phyloP scores from a whole-genome alignment of 2,888 invertebrate species.

The Kuschelorhynchus macadamiae region DNA sequence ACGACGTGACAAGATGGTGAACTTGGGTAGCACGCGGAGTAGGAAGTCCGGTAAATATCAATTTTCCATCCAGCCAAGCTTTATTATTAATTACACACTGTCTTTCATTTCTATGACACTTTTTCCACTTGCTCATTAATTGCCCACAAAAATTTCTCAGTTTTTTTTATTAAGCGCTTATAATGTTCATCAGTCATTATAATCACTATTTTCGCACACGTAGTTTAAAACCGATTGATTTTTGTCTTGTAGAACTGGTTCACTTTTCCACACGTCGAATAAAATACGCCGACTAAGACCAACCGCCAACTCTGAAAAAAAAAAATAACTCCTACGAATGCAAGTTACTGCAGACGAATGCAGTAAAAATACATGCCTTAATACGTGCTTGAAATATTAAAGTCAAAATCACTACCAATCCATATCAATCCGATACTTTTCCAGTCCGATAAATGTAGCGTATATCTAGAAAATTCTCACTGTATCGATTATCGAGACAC shows the following conservation, averaged over 20 bases:
- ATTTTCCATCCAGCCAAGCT: neutral
- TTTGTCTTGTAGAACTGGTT: constrained; percentile 14
- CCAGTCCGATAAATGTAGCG: neutral
- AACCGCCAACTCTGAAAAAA: constrained; percentile 2
- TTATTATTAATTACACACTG: constrained; percentile 14
- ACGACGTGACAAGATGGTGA: constrained; percentile 3
- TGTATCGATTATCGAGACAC: no score
- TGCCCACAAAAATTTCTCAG: no score
- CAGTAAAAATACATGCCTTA: neutral
- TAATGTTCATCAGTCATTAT: neutral
- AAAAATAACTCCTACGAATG: constrained; percentile 1
- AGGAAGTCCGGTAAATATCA: no score
- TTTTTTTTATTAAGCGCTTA: neutral
- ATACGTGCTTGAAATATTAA: neutral
- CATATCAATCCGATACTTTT: neutral
- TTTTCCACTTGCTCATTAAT: neutral
- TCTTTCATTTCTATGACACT: constrained; percentile 21
- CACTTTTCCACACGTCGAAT: constrained; percentile 24
- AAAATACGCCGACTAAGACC: constrained; percentile 11
- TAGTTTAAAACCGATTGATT: constrained; percentile 1
- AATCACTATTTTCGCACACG: neutral
- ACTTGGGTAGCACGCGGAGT: no score
- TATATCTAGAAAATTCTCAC: no score
- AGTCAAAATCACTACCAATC: constrained; percentile 2
- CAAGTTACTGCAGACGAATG: constrained; percentile 9